Conservation (phyloP, 2,797 vertebrate species). For the Spinus olivaceus region DNA sequence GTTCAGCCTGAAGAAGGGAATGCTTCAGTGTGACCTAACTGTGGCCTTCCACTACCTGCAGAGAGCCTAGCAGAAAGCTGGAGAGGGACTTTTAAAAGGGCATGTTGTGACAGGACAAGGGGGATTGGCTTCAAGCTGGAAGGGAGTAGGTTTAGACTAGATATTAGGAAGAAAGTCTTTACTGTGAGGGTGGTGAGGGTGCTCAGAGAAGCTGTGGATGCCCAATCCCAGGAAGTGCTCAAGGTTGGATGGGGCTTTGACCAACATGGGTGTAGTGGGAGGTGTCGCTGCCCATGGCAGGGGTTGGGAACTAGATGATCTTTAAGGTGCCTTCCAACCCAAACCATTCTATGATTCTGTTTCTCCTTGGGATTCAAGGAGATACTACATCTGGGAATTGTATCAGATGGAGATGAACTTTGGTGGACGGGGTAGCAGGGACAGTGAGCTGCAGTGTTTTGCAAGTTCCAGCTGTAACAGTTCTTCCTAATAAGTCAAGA, state of each 20-base stretch:
- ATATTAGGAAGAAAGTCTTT: neutral
- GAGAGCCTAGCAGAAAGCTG: neutral
- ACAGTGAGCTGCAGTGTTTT: neutral
- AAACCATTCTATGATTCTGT: neutral
- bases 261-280: neutral
- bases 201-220: neutral
- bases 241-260: neutral
- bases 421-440: neutral
- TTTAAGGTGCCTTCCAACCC: neutral
- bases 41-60: neutral
- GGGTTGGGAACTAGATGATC: neutral
- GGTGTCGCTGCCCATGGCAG: neutral
- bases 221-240: neutral
- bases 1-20: neutral
- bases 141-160: neutral
- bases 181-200: neutral
- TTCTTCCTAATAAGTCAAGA: neutral
- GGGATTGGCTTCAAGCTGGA: neutral
- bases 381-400: neutral
- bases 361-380: neutral
- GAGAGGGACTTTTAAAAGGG: neutral
- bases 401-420: neutral
- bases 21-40: rapidly evolving
- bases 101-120: neutral
- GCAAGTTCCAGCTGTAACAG: neutral